phyloP scores from a whole-genome alignment of 1,140 invertebrate genomes.

The Ctenoplectra terminalis region DNA sequence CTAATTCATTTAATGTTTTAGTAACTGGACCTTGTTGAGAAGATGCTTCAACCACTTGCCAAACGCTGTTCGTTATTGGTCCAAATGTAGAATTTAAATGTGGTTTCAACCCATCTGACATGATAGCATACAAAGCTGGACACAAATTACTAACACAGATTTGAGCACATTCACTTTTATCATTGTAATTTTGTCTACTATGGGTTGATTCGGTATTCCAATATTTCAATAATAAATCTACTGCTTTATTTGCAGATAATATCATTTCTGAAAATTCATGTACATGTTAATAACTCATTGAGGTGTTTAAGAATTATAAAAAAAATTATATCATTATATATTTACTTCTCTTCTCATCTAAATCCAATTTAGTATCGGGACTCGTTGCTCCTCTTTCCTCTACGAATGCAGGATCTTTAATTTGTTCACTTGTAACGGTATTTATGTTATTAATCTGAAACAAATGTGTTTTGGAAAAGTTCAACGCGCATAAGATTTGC shows the following conservation, averaged over 20 bases:
- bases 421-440: conserved; percentile 52
- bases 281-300: conserved; percentile 4
- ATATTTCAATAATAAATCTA: conserved; percentile 85
- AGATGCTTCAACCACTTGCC: conserved; percentile 94
- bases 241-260: conserved; percentile 86
- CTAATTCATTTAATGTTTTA: conserved; percentile 92
- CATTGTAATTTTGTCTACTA: conserved; percentile 71
- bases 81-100: conserved; percentile 93
- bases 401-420: conserved; percentile 61
- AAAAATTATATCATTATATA: conserved; percentile 1
- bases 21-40: conserved; percentile 93
- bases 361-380: conserved; percentile 68
- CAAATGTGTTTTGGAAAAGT: neutral
- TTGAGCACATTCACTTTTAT: conserved; percentile 85
- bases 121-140: conserved; percentile 92
- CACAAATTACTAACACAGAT: conserved; percentile 89
- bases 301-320: neutral
- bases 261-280: conserved; percentile 84
- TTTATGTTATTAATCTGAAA: conserved; percentile 65
- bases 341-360: conserved; percentile 78
- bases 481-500: conserved; percentile 40
- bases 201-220: conserved; percentile 77
- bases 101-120: conserved; percentile 92
- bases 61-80: conserved; percentile 93
- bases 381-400: conserved; percentile 66